Evolutionary conservation across 2,113 vertebrate genomes (phyloP).

Genomic region (Stigmatopora argus): DNA sequence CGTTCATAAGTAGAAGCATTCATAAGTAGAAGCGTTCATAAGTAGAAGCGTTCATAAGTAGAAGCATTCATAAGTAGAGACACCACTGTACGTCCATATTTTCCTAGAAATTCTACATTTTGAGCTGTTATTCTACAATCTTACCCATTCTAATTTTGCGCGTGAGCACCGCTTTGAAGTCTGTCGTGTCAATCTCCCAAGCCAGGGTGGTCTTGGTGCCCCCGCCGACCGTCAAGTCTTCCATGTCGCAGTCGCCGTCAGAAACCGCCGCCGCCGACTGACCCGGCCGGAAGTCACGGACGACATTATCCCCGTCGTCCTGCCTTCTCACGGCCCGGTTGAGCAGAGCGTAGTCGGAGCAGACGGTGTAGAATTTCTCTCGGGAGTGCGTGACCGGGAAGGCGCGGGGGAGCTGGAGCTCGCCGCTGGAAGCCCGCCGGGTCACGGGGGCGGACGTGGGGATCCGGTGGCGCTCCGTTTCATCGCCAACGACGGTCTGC

Average conservation of each 20-base stretch:
- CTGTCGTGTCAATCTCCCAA: conserved; percentile 95
- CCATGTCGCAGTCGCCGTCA: conserved; percentile 77
- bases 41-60: no score
- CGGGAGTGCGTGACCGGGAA: conserved; percentile 92
- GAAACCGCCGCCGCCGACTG: conserved; percentile 64
- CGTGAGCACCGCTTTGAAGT: conserved; percentile 79
- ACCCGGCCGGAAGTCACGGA: conserved; percentile 20
- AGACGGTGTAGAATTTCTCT: conserved; percentile 96
- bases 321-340: conserved; percentile 81
- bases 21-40: no score
- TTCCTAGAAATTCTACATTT: background rate
- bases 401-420: conserved; percentile 85
- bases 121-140: conserved; percentile 1
- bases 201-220: conserved; percentile 80
- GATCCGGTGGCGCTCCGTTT: conserved; percentile 51
- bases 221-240: conserved; percentile 67
- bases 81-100: background rate
- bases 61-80: no score
- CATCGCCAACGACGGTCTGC: conserved; percentile 58
- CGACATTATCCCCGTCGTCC: conserved; percentile 62
- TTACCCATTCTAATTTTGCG: conserved; percentile 85
- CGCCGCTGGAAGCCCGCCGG: conserved; percentile 75
- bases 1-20: no score
- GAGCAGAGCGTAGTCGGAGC: conserved; percentile 93
- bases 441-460: conserved; percentile 58